Percentiles rank a stretch among this genome's conserved stretches.
Conservation (phyloP, 1,140 invertebrate genomes). For the Apis mellifera region DNA sequence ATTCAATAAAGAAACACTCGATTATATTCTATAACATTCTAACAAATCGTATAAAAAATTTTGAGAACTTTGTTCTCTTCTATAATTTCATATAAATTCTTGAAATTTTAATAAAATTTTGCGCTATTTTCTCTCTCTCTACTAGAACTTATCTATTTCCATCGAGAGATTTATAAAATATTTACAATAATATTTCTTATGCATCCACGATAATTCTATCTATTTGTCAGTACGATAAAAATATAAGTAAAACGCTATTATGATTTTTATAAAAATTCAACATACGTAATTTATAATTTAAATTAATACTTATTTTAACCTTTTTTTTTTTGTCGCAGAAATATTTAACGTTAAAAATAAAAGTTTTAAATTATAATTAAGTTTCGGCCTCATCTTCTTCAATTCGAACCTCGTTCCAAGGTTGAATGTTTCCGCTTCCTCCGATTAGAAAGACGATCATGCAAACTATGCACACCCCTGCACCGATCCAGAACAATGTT, state of each 20-base stretch:
- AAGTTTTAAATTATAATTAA: background rate
- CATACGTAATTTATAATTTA: background rate
- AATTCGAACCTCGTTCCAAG: constrained; percentile 74
- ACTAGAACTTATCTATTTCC: background rate
- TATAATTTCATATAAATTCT: background rate
- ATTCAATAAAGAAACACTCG: too few species aligned
- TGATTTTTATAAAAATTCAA: background rate
- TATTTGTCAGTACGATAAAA: background rate
- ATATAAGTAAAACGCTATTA: background rate
- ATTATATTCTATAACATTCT: background rate
- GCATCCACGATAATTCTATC: background rate
- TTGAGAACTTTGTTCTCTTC: background rate
- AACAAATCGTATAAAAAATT: constrained; percentile 16
- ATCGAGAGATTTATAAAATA: constrained; percentile 9
- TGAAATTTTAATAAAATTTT: background rate
- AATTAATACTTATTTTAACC: background rate
- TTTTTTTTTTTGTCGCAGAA: background rate
- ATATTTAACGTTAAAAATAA: background rate
- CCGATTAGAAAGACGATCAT: constrained; percentile 82
- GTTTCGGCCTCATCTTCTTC: background rate
- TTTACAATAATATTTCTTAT: background rate
- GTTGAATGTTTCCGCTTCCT: constrained; percentile 78
- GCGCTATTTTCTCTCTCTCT: background rate
- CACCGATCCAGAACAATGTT: constrained; percentile 84
- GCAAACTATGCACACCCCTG: constrained; percentile 80